These are phyloP conservation scores for Caenorhabditis auriculariae DNA, from an alignment of 2,888 invertebrate genomes.

Conservation along the genomic window DNA sequence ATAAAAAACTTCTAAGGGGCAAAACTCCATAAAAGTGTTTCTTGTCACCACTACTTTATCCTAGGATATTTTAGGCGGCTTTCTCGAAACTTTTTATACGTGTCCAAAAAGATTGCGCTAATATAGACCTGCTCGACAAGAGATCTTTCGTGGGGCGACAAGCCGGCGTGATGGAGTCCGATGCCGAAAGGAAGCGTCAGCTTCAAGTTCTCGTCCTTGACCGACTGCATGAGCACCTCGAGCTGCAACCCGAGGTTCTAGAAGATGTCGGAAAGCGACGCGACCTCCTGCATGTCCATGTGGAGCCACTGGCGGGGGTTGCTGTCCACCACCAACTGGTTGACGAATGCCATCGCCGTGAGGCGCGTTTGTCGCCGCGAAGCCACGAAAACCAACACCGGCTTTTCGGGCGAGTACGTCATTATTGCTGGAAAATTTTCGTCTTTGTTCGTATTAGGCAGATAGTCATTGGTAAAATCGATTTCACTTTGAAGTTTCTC, in stretches of 20 bases:
- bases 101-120: no score
- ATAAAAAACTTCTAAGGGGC: no score
- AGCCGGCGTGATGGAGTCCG: slow-evolving; percentile 95
- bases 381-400: slow-evolving; percentile 90
- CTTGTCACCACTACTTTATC: no score
- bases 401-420: slow-evolving; percentile 86
- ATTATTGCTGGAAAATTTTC: slow-evolving; percentile 74
- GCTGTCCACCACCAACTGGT: slow-evolving; percentile 84
- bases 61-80: no score
- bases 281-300: slow-evolving; percentile 41
- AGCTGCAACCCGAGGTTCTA: slow-evolving; percentile 67
- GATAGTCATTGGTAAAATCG: not conserved
- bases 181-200: slow-evolving; percentile 93
- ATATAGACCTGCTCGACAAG: slow-evolving; percentile 90
- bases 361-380: slow-evolving; percentile 77
- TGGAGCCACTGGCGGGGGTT: slow-evolving; percentile 71
- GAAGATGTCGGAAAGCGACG: no score
- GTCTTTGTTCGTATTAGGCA: not conserved
- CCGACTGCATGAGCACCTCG: slow-evolving; percentile 71
- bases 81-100: no score
- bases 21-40: no score
- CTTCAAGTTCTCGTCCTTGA: slow-evolving; percentile 84
- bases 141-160: slow-evolving; percentile 86
- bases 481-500: not conserved
- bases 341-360: slow-evolving; percentile 89